Conservation (phyloP, 2,113 vertebrate species). For the Talpa occidentalis region DNA sequence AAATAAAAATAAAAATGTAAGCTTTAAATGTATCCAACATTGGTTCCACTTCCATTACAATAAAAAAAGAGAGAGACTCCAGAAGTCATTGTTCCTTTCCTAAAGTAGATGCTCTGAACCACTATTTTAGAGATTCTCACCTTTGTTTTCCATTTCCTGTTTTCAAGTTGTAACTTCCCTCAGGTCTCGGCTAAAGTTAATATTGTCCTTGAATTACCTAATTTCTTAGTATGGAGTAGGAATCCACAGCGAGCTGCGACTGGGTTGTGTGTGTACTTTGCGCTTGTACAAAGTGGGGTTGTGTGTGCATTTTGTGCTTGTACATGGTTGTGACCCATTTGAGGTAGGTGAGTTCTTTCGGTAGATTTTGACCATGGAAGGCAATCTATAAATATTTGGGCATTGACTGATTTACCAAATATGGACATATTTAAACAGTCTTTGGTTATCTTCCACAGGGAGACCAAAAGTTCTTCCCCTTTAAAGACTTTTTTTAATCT, state of each 20-base stretch:
- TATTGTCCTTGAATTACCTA: conserved; percentile 37
- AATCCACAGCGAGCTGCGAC: neutral
- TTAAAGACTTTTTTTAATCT: neutral
- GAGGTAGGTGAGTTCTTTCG: neutral
- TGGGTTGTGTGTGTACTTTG: neutral
- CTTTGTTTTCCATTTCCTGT: conserved; percentile 67
- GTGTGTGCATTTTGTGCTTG: neutral
- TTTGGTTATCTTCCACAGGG: conserved; percentile 20
- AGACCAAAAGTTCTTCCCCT: neutral
- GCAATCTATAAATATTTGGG: conserved; percentile 21
- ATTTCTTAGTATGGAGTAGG: neutral
- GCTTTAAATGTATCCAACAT: neutral
- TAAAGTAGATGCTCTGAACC: conserved; percentile 29
- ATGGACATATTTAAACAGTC: conserved; percentile 21
- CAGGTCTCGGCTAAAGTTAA: conserved; percentile 50
- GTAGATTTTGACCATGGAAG: neutral
- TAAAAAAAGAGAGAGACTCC: neutral
- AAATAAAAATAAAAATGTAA: neutral
- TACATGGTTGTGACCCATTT: neutral
- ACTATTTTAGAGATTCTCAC: conserved; percentile 53
- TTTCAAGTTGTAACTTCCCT: conserved; percentile 41
- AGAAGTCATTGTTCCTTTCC: neutral
- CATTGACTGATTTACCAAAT: conserved; percentile 43
- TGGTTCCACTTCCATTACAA: conserved; percentile 5
- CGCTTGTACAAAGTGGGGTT: neutral